Percentiles rank a stretch among this genome's conserved stretches.
These are phyloP conservation scores for Xestia c-nigrum DNA, from an alignment of 2,888 invertebrate genomes.

Conservation along the genomic window DNA sequence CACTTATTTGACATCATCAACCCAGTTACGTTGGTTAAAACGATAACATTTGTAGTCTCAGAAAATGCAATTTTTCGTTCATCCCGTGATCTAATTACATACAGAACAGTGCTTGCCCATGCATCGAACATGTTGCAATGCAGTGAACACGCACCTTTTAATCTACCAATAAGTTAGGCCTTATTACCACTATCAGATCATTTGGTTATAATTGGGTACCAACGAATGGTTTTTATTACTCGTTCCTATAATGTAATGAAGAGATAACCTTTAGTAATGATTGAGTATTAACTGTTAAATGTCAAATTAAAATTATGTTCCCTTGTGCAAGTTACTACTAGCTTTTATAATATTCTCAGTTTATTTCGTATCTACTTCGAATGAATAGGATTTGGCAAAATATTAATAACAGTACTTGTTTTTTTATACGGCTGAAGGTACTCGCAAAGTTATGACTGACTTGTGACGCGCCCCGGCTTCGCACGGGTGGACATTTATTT, in stretches of 20 bases:
- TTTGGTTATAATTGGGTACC: conserved; percentile 61
- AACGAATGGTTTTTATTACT: conserved; percentile 56
- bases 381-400: neutral
- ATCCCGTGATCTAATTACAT: neutral
- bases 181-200: conserved; percentile 63
- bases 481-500: too few species aligned
- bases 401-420: neutral
- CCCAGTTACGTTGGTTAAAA: too few species aligned
- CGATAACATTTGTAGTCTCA: neutral
- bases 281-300: conserved; percentile 39
- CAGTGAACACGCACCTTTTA: conserved; percentile 42
- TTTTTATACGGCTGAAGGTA: neutral
- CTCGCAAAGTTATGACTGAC: too few species aligned
- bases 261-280: conserved; percentile 47
- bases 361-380: neutral
- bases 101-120: neutral
- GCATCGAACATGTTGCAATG: neutral
- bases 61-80: neutral
- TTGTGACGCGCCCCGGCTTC: too few species aligned
- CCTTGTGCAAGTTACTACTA: conserved; percentile 10
- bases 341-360: neutral
- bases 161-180: conserved; percentile 39
- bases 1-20: too few species aligned
- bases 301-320: conserved; percentile 36
- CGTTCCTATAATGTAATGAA: conserved; percentile 27